A percentile compares a stretch with the other conserved stretches of the same genome.
Evolutionary conservation across 2,888 invertebrate genomes (phyloP).

Genomic region (Noctua fimbriata): DNA sequence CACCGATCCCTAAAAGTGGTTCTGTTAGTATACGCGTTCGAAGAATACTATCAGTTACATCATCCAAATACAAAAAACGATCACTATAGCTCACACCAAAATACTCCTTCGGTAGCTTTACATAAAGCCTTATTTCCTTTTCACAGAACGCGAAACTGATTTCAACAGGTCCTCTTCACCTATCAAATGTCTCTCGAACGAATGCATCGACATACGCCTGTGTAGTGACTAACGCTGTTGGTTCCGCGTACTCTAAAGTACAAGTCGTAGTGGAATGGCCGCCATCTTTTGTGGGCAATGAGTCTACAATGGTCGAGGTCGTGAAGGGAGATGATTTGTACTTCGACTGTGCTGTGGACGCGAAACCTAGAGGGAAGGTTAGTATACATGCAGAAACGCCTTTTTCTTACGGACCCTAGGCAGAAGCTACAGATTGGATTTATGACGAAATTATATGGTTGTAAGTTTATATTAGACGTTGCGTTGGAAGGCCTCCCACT

Average conservation of each 20-base stretch:
- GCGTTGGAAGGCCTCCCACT: too few relatives aligned
- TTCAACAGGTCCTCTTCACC: conserved; percentile 71
- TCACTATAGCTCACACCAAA: conserved; percentile 5
- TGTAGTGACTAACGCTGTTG: conserved; percentile 90
- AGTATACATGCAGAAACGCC: conserved; percentile 25
- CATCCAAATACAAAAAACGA: background rate
- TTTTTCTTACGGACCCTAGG: too few relatives aligned
- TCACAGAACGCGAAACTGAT: conserved; percentile 81
- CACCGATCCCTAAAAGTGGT: too few relatives aligned
- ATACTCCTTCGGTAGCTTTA: background rate
- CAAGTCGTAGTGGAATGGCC: conserved; percentile 89
- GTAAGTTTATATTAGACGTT: too few relatives aligned
- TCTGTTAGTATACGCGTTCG: too few relatives aligned
- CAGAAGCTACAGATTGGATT: too few relatives aligned
- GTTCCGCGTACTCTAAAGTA: conserved; percentile 87
- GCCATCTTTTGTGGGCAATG: conserved; percentile 73
- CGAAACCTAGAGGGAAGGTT: conserved; percentile 83
- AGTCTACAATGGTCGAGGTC: conserved; percentile 61
- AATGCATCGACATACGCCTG: conserved; percentile 91
- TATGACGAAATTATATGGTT: too few relatives aligned
- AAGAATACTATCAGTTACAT: background rate
- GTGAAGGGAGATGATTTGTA: conserved; percentile 77
- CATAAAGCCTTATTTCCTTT: conserved; percentile 26
- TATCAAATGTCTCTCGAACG: conserved; percentile 78
- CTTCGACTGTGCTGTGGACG: conserved; percentile 82